Percentiles rank a stretch among this genome's conserved stretches.
Evolutionary conservation across 2,113 vertebrate genomes (phyloP).

Genomic region (Miniopterus natalensis): DNA sequence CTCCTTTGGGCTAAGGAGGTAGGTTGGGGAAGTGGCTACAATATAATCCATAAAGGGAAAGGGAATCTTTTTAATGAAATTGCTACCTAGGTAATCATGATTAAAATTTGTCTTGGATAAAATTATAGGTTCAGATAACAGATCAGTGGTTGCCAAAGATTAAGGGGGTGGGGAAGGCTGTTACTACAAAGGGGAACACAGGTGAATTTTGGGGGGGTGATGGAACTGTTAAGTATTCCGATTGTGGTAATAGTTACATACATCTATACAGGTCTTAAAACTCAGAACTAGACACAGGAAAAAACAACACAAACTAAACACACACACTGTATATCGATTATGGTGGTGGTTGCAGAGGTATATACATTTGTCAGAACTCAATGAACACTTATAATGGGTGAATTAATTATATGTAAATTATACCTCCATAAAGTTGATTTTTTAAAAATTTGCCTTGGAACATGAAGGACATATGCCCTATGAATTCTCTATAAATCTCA

Average conservation of each 20-base stretch:
- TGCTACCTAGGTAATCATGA: neutral
- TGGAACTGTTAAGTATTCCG: neutral
- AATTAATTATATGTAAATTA: neutral
- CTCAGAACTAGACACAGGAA: neutral
- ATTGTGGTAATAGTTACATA: neutral
- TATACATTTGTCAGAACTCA: neutral
- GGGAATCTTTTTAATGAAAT: slow-evolving; percentile 2
- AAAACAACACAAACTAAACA: neutral
- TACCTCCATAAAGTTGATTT: neutral
- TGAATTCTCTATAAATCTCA: neutral
- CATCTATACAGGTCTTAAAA: neutral
- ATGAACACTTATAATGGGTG: neutral
- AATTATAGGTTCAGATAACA: neutral
- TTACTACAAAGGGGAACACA: neutral
- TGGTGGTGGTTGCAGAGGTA: neutral
- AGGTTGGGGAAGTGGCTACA: neutral
- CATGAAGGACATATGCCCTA: neutral
- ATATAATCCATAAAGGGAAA: neutral
- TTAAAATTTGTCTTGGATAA: neutral
- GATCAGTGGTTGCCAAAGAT: neutral
- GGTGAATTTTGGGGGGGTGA: neutral
- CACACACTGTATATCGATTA: neutral
- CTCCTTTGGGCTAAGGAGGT: neutral
- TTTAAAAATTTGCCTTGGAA: neutral
- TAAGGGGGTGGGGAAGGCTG: neutral